Evolutionary conservation across 2,888 invertebrate genomes (phyloP).

Genomic region (Caenorhabditis japonica): DNA sequence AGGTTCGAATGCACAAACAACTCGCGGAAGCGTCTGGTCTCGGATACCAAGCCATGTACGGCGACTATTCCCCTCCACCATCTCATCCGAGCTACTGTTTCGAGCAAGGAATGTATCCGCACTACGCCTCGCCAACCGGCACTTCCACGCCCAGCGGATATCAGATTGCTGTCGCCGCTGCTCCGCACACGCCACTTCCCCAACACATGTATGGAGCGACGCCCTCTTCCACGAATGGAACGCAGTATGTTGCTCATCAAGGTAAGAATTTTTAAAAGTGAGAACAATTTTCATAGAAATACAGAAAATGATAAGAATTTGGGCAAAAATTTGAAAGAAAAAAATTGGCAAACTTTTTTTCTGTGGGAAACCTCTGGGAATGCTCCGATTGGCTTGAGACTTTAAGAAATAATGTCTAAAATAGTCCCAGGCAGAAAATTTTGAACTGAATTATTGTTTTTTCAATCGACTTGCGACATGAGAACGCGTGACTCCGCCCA

Average conservation of each 20-base stretch:
- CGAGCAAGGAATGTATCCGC: conserved; percentile 35
- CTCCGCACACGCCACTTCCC: conserved; percentile 55
- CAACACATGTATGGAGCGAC: conserved; percentile 42
- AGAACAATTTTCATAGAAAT: not conserved
- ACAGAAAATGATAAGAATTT: not conserved
- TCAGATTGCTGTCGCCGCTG: conserved; percentile 48
- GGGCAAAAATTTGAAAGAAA: not conserved
- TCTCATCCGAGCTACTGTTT: conserved; percentile 45
- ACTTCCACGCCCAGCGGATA: conserved; percentile 52
- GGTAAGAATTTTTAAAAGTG: conserved; percentile 1
- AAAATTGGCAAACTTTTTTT: not conserved
- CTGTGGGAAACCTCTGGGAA: not conserved
- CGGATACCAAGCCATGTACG: conserved; percentile 49
- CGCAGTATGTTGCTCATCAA: conserved; percentile 49
- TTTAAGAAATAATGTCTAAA: too few species aligned
- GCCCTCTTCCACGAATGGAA: conserved; percentile 20
- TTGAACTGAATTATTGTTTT: too few species aligned
- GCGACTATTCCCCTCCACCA: conserved; percentile 66
- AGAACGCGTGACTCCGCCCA: too few species aligned
- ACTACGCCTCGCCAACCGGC: conserved; percentile 37
- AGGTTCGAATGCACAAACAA: conserved; percentile 74
- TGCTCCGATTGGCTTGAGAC: too few species aligned
- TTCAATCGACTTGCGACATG: too few species aligned
- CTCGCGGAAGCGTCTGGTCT: conserved; percentile 65
- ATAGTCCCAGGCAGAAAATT: too few species aligned